Base-by-base conservation (phyloP, 1,140 invertebrate genomes). In the Drosophila setifemur region DNA sequence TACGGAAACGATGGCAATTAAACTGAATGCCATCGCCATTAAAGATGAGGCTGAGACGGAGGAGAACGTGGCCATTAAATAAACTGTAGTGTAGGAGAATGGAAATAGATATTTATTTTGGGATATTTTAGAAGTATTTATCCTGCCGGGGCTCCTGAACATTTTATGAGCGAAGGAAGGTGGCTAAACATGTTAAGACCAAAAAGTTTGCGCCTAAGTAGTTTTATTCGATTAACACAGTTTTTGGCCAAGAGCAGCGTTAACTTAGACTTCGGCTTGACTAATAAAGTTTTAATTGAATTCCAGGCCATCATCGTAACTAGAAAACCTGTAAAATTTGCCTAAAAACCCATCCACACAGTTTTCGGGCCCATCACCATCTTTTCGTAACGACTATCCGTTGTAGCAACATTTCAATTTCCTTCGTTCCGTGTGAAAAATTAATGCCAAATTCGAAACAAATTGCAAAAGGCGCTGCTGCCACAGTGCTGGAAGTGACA, bases 371-470 rank as follows among this genome's bases (percentile, higher is more conserved):
- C 29, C 39, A 12, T 14, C 40, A 19, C 35, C 55, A 48, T 7
- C 54, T 47, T 6, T 7, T 48, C 3, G 18, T 75, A 85, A 86
- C 79, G 71, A 85, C 60, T 58, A 72, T 73, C 81, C 81, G 75
- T 68, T 85, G 85, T 83, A 74, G 79, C 39, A 86, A 85, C 81
- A 86, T 85, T 85, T 86, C 79, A 85, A 85, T 85, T 85, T 85
- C 79, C 79, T 73, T 43, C 72, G 73, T 78, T 49, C 79, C 53
- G 79, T 85, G 63, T 86, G 79, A 75, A 85, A 83, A 85, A 85
- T 85, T 86, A 86, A 81, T 85, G 82, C 75, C 63, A 81, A 85
- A 85, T 81, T 76, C 48, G 81, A 73, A 87, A 73, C 81, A 87
- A 85, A 85, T 85, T 85, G 82, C 72, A 57, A 72, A 71, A 55